phyloP scores from a whole-genome alignment of 2,797 vertebrate species.

The Ctenosaura bakeri region DNA sequence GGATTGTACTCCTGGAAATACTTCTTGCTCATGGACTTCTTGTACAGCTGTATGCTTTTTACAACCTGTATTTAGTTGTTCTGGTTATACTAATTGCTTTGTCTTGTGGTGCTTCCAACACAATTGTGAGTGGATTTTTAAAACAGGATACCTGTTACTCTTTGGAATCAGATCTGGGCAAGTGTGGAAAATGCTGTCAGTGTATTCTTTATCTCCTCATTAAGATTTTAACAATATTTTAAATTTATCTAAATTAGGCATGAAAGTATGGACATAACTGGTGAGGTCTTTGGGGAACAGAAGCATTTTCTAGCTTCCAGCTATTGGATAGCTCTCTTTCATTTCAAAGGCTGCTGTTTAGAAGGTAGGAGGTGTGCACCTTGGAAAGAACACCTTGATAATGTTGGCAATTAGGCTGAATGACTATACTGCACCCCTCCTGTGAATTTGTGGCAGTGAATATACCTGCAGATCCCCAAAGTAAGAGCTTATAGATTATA shows the following conservation, averaged over 20 bases:
- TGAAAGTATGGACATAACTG: neutral
- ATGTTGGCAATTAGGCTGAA: neutral
- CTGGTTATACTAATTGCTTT: neutral
- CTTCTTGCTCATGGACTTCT: neutral
- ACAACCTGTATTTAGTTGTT: neutral
- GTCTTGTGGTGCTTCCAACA: neutral
- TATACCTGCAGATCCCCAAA: neutral
- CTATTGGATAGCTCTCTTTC: neutral
- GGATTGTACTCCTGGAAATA: neutral
- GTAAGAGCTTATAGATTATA: neutral
- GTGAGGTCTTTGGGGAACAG: neutral
- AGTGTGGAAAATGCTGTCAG: neutral
- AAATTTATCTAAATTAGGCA: neutral
- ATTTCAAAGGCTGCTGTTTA: neutral
- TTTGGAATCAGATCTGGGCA: neutral
- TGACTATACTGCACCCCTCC: neutral
- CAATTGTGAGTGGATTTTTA: neutral
- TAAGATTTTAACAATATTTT: neutral
- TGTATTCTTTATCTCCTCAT: no score
- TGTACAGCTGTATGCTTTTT: neutral
- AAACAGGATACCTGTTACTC: neutral
- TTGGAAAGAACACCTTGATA: constrained; percentile 1
- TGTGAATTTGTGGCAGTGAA: neutral
- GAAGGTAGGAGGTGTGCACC: neutral
- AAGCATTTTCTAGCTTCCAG: neutral